These are phyloP conservation scores for Himalopsyche kuldschensis DNA, from an alignment of 2,888 invertebrate genomes.

Conservation along the genomic window DNA sequence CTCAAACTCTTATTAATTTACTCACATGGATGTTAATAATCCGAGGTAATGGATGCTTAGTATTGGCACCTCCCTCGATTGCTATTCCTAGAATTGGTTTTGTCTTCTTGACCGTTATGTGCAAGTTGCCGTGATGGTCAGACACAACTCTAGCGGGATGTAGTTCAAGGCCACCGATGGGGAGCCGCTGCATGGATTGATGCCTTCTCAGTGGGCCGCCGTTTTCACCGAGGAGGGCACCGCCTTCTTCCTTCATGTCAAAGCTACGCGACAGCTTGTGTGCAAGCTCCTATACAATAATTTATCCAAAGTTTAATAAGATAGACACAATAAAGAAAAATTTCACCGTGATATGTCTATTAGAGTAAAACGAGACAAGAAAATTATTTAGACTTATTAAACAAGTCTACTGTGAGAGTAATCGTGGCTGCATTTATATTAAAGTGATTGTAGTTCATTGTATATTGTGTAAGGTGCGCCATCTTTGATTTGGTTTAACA, in stretches of 20 bases:
- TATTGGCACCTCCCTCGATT: slow-evolving; percentile 96
- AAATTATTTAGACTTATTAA: neutral
- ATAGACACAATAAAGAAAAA: no score
- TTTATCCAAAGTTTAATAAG: neutral
- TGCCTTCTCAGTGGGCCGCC: slow-evolving; percentile 68
- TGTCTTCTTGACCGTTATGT: slow-evolving; percentile 88
- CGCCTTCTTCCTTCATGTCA: slow-evolving; percentile 85
- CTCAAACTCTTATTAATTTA: slow-evolving; percentile 31
- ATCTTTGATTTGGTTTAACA: no score
- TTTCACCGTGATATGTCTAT: neutral
- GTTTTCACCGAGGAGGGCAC: slow-evolving; percentile 68
- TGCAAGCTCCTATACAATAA: slow-evolving; percentile 71
- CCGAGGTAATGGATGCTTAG: slow-evolving; percentile 90
- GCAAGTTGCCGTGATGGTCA: slow-evolving; percentile 85
- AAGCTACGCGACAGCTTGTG: slow-evolving; percentile 85
- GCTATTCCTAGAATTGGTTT: slow-evolving; percentile 95
- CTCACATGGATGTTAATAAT: slow-evolving; percentile 96
- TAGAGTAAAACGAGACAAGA: neutral
- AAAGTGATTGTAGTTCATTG: no score
- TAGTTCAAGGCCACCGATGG: slow-evolving; percentile 61
- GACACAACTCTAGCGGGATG: slow-evolving; percentile 69
- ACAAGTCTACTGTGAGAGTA: no score
- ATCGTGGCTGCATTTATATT: no score
- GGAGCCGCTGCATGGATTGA: slow-evolving; percentile 77
- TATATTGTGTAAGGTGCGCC: no score